Conservation (phyloP, 2,797 vertebrate genomes). For the Semotilus atromaculatus region DNA sequence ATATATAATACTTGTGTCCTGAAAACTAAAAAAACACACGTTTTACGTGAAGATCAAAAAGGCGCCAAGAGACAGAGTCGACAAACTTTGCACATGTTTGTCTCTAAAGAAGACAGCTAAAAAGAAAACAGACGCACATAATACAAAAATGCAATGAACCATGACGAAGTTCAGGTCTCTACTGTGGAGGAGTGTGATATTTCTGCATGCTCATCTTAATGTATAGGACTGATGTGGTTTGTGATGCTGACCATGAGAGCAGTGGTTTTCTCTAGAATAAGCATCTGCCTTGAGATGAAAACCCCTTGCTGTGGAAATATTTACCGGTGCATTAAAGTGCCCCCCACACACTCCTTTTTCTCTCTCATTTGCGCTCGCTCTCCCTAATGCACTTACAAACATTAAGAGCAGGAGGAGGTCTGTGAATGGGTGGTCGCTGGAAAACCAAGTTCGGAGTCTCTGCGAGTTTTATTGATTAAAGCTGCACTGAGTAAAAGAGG, state of each 20-base stretch:
- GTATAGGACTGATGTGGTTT: slow-evolving; percentile 44
- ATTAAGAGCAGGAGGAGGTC: slow-evolving; percentile 46
- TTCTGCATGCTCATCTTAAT: slow-evolving; percentile 32
- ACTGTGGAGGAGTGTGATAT: slow-evolving; percentile 32
- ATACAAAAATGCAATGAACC: slow-evolving; percentile 16
- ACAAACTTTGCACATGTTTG: background rate
- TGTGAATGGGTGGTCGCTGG: slow-evolving; percentile 29
- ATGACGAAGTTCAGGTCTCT: background rate
- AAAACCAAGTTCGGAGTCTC: slow-evolving; percentile 48
- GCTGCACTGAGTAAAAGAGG: background rate
- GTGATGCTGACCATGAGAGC: background rate
- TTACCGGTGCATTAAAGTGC: slow-evolving; percentile 46
- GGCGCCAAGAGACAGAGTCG: background rate
- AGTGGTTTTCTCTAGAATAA: slow-evolving; percentile 35
- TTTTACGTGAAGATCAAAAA: background rate
- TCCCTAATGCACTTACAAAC: slow-evolving; percentile 12
- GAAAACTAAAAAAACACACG: background rate
- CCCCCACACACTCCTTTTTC: slow-evolving; percentile 35
- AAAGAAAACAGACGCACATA: background rate
- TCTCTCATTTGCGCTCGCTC: slow-evolving; percentile 24
- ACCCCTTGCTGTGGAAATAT: slow-evolving; percentile 56
- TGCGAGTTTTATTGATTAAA: slow-evolving; percentile 54
- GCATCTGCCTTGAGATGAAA: slow-evolving; percentile 15
- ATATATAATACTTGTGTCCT: background rate
- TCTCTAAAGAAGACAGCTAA: background rate